Percentiles rank a stretch among this genome's conserved stretches.
Evolutionary conservation across 2,888 invertebrate species (phyloP).

Genomic region (Heliconius ismenius): DNA sequence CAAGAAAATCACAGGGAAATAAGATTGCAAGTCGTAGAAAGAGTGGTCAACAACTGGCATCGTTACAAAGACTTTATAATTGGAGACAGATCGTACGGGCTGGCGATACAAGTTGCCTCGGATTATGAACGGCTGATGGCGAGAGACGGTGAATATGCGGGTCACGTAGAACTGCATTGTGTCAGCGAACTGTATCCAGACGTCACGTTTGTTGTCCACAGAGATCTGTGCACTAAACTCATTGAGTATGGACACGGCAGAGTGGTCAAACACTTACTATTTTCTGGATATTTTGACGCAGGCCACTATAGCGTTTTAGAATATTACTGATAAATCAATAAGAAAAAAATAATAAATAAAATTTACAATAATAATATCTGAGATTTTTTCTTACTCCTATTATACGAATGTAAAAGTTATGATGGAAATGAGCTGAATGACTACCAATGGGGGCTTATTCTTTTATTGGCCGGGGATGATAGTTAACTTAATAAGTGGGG

Average conservation of each 20-base stretch:
- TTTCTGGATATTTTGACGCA: constrained; percentile 69
- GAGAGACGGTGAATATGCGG: constrained; percentile 70
- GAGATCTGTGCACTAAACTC: constrained; percentile 57
- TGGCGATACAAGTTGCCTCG: constrained; percentile 49
- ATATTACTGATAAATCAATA: constrained; percentile 49
- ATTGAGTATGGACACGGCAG: constrained; percentile 69
- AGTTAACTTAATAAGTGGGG: constrained; percentile 49
- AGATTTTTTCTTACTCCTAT: neutral
- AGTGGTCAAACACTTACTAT: constrained; percentile 65
- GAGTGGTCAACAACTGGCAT: constrained; percentile 66
- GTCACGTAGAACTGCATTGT: constrained; percentile 70
- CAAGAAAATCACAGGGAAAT: constrained; percentile 71
- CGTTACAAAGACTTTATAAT: constrained; percentile 73
- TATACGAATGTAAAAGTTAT: neutral
- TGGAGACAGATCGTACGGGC: constrained; percentile 68
- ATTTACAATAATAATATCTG: neutral
- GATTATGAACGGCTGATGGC: constrained; percentile 67
- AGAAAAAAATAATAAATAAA: neutral
- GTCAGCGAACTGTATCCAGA: constrained; percentile 65
- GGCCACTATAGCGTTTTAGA: constrained; percentile 75
- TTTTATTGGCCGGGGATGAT: constrained; percentile 37
- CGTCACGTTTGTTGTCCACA: constrained; percentile 69
- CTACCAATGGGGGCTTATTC: constrained; percentile 40
- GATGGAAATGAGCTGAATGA: constrained; percentile 29
- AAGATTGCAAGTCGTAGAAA: constrained; percentile 60